A percentile compares a stretch with the other conserved stretches of the same genome.
These are phyloP conservation scores for Crotalus viridis DNA, from an alignment of 2,113 vertebrate genomes.

Conservation along the genomic window DNA sequence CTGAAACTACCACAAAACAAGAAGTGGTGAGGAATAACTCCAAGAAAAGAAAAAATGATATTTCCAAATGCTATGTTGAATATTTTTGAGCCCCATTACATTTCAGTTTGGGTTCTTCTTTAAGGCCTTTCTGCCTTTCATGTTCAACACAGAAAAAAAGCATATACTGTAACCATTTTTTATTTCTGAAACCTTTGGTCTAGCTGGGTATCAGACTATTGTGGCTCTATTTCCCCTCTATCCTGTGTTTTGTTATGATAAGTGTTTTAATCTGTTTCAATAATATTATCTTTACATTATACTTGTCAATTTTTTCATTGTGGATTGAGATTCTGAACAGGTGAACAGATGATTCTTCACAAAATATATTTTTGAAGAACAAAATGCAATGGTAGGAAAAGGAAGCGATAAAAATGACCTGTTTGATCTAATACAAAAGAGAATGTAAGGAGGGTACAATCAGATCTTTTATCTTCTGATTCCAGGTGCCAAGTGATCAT, in stretches of 20 bases:
- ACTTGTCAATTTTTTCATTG: not conserved
- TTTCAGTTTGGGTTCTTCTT: not conserved
- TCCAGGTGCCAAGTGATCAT: constrained; percentile 85
- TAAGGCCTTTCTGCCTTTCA: not conserved
- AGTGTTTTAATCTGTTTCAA: not conserved
- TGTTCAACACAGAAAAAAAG: not conserved
- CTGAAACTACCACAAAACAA: not conserved
- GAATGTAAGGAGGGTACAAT: not conserved
- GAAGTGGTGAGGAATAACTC: not conserved
- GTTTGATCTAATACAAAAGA: not conserved
- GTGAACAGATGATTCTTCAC: not conserved
- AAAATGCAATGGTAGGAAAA: not conserved
- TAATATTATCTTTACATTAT: not conserved
- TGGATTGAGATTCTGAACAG: not conserved
- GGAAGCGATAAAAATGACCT: not conserved
- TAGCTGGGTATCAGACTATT: not conserved
- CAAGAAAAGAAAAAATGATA: not conserved
- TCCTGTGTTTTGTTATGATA: not conserved
- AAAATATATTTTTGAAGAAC: not conserved
- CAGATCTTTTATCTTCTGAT: not conserved
- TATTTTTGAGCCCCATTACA: not conserved
- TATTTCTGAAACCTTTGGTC: not conserved
- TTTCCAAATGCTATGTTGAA: not conserved
- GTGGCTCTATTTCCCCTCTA: not conserved
- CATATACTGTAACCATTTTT: not conserved